A percentile compares a stretch with the other conserved stretches of the same genome.
phyloP scores from a whole-genome alignment of 1,140 invertebrate genomes.

The Agrilus planipennis region DNA sequence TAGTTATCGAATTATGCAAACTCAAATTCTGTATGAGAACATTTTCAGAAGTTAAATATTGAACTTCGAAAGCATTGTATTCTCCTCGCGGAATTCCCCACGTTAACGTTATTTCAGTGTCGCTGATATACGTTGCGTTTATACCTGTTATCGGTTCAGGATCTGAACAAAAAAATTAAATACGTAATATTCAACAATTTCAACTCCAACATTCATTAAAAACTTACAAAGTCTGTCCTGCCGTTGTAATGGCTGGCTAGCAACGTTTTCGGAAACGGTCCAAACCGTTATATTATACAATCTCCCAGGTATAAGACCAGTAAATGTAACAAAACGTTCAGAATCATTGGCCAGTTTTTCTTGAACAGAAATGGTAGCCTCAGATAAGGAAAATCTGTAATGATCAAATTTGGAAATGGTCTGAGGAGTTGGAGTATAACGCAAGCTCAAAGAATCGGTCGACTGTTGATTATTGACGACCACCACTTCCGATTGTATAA shows the following conservation, averaged over 20 bases:
- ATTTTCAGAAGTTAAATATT: constrained; percentile 60
- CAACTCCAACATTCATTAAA: constrained; percentile 7
- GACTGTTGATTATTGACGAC: constrained; percentile 69
- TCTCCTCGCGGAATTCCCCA: constrained; percentile 77
- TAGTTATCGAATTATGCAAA: constrained; percentile 53
- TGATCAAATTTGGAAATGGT: constrained; percentile 64
- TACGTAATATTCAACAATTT: constrained; percentile 6
- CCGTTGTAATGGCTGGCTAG: constrained; percentile 68
- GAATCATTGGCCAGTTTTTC: constrained; percentile 66
- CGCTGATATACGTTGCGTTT: constrained; percentile 63
- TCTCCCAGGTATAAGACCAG: constrained; percentile 63
- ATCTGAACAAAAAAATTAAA: constrained; percentile 36
- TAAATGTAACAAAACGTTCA: constrained; percentile 71
- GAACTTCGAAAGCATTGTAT: constrained; percentile 78
- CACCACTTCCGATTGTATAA: constrained; percentile 82
- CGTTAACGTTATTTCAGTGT: constrained; percentile 64
- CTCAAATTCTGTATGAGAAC: constrained; percentile 62
- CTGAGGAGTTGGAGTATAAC: constrained; percentile 75
- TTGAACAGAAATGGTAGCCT: constrained; percentile 53
- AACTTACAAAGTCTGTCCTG: constrained; percentile 70
- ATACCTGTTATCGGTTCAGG: constrained; percentile 75
- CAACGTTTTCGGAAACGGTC: constrained; percentile 75
- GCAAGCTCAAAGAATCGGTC: constrained; percentile 58
- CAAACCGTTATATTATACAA: constrained; percentile 87
- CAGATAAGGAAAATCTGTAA: constrained; percentile 72